Evolutionary conservation across 2,797 vertebrate genomes (phyloP), one percentile per base, ranked within the genome.

Genomic region (Muscicapa comitata): DNA sequence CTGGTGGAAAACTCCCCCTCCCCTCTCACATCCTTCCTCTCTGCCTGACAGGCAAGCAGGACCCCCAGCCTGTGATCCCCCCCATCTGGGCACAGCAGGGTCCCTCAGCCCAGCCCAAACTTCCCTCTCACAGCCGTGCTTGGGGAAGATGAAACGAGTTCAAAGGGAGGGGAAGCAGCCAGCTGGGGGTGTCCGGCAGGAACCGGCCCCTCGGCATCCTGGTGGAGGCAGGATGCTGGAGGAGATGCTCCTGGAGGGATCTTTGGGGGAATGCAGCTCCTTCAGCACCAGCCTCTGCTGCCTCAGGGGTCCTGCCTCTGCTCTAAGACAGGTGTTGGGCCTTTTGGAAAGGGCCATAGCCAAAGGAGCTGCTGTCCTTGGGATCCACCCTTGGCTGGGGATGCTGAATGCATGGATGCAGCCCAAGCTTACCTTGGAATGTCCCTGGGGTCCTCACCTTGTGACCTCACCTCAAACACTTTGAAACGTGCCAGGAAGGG

Each of bases 161-260:
- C 96, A 96, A 96, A 96, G 86, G 53, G 86, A 96, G 66, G 86
- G 90, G 88, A 94, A 96, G 83, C 61, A 88, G 78, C 67, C 5
- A 1, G 66, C 11, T 3, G 48, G 31, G 28, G 33, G 59, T 1
- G 53, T 77, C 94, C 0, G 45, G 45, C 94, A 95, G 96, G 96
- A 96, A 93, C 79, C 0, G 2, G 68, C 79, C 82, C 51, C 90
- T 85, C 67, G 0, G 71, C 43, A 13, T 65, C 76, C 75, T 1
- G 5, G 47, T 17, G 33, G 63, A 20, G 40, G 40, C 73, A 70
- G 83, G 73, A 70, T 77, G 73, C 48, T 17, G 63, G 11, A 68
- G 66, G 3, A 35, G 54, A 35, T 23, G n/a, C 15, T 26, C 5
- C 17, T 5, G 6, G 13, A 28, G 35, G 58, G 28, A 20, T 21